A percentile compares a stretch with the other conserved stretches of the same genome.
Conservation (phyloP, 2,113 vertebrate genomes). For the Microcebus murinus region DNA sequence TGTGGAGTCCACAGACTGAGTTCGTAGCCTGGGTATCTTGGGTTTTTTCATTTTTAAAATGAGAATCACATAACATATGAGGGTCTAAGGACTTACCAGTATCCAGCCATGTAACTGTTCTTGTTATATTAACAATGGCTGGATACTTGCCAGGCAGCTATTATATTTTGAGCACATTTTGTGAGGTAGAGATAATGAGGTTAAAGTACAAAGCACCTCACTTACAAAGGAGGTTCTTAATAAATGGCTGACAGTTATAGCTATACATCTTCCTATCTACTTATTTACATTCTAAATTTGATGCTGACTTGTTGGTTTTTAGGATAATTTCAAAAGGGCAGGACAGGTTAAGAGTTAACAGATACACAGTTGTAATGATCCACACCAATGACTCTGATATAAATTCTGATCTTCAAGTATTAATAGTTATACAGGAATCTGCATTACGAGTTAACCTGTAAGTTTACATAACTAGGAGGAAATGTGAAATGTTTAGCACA, state of each 20-base stretch:
- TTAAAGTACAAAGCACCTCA: background rate
- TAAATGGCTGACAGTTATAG: background rate
- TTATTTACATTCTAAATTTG: background rate
- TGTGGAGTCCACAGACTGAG: background rate
- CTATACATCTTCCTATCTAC: background rate
- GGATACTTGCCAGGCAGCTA: no score
- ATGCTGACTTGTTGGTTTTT: background rate
- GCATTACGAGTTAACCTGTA: background rate
- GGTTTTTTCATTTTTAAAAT: background rate
- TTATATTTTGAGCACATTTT: background rate
- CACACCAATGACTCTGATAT: background rate
- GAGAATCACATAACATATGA: background rate
- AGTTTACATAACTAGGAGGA: background rate
- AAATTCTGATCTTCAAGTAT: background rate
- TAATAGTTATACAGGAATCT: background rate
- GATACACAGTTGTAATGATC: background rate
- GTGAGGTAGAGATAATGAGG: background rate
- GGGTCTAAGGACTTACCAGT: no score
- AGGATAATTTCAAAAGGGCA: constrained; percentile 12
- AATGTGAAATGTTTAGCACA: background rate
- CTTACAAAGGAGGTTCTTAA: background rate
- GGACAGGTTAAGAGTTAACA: background rate
- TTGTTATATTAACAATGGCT: no score
- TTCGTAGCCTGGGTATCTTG: background rate
- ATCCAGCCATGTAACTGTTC: no score